phyloP scores from a whole-genome alignment of 2,113 vertebrate species.

The Echinops telfairi region DNA sequence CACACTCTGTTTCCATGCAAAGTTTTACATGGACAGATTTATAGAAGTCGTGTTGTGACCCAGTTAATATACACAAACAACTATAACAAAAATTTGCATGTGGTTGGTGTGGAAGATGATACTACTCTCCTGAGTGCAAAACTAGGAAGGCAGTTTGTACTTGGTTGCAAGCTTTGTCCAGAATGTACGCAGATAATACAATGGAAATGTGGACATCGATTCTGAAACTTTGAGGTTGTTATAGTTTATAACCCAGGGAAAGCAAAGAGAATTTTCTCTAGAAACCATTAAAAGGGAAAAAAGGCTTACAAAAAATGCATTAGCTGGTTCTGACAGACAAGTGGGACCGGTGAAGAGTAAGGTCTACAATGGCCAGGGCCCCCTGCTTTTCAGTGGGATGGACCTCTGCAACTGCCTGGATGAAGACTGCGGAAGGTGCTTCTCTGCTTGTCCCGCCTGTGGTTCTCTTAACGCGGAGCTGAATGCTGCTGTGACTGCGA shows the following conservation, averaged over 20 bases:
- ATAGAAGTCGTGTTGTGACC: no score
- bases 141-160: no score
- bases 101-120: no score
- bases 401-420: conserved; percentile 98
- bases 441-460: conserved; percentile 95
- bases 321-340: conserved; percentile 90
- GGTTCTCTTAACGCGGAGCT: conserved; percentile 94
- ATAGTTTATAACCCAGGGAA: conserved; percentile 91
- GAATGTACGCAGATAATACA: no score
- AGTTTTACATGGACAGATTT: no score
- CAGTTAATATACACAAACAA: no score
- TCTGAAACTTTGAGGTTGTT: conserved; percentile 91
- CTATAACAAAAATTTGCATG: no score
- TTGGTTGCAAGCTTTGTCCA: no score
- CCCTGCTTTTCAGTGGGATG: conserved; percentile 92
- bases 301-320: conserved; percentile 86
- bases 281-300: conserved; percentile 92
- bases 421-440: conserved; percentile 96
- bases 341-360: conserved; percentile 92
- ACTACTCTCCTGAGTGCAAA: no score
- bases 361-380: conserved; percentile 95
- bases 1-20: no score
- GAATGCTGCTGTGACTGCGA: conserved; percentile 98
- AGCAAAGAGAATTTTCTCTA: conserved; percentile 90
- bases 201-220: no score